phyloP scores from a whole-genome alignment of 2,888 invertebrate species.

The Chromoteleia sp. region DNA sequence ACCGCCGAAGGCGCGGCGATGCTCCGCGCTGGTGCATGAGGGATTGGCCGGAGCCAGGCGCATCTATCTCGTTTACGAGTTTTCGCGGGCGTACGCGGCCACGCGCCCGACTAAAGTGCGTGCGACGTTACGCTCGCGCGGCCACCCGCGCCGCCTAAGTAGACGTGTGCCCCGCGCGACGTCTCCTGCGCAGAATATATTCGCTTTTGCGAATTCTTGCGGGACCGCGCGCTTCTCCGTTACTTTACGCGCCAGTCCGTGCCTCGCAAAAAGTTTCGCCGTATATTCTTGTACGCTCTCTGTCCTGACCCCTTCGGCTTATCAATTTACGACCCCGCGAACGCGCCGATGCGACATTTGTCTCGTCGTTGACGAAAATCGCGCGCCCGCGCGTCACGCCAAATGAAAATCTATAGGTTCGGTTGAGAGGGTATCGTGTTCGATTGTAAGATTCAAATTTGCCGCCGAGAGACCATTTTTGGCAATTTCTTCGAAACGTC shows the following conservation, averaged over 20 bases:
- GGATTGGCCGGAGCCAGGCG: slow-evolving; percentile 73
- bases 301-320: slow-evolving; percentile 61
- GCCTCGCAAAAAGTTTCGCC: slow-evolving; percentile 49
- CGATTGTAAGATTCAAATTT: too few species aligned
- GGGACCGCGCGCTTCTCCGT: slow-evolving; percentile 60
- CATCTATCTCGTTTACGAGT: slow-evolving; percentile 81
- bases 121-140: slow-evolving; percentile 24
- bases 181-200: slow-evolving; percentile 59
- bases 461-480: too few species aligned
- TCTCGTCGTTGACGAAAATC: slow-evolving; percentile 27
- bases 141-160: slow-evolving; percentile 19
- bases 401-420: slow-evolving; percentile 25
- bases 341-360: slow-evolving; percentile 18
- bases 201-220: slow-evolving; percentile 60
- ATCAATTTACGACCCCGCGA: slow-evolving; percentile 63
- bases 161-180: slow-evolving; percentile 29
- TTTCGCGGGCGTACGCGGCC: slow-evolving; percentile 72
- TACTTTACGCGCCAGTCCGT: slow-evolving; percentile 57
- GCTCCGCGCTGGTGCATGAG: slow-evolving; percentile 70
- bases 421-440: too few species aligned
- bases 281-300: slow-evolving; percentile 66
- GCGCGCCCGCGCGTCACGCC: slow-evolving; percentile 8
- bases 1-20: slow-evolving; percentile 49
- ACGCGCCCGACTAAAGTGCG: slow-evolving; percentile 70
- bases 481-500: too few species aligned